Conservation (phyloP, 2,113 vertebrate genomes). For the Xiphophorus hellerii region DNA sequence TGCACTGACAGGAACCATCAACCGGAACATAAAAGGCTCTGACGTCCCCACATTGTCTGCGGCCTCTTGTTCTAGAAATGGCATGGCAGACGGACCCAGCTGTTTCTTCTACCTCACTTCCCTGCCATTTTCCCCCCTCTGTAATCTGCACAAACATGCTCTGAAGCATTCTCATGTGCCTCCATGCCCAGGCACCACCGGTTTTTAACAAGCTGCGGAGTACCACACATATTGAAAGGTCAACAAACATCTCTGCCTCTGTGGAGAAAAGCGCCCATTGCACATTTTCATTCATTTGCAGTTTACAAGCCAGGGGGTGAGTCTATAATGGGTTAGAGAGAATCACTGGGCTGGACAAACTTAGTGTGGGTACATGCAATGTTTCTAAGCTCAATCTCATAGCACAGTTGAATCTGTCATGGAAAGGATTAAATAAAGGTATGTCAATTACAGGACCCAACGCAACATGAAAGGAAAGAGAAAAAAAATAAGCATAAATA, state of each 20-base stretch:
- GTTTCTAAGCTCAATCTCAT: slow-evolving; percentile 8
- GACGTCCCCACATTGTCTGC: slow-evolving; percentile 70
- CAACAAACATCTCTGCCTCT: slow-evolving; percentile 31
- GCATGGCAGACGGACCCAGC: slow-evolving; percentile 65
- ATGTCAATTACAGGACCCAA: neutral
- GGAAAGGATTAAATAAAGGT: slow-evolving; percentile 11
- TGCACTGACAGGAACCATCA: slow-evolving; percentile 72
- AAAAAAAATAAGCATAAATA: too few relatives aligned
- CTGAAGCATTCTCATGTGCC: slow-evolving; percentile 58
- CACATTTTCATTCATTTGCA: slow-evolving; percentile 10
- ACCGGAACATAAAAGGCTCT: slow-evolving; percentile 77
- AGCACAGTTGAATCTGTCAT: slow-evolving; percentile 24
- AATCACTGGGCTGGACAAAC: slow-evolving; percentile 24
- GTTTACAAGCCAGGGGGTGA: slow-evolving; percentile 1
- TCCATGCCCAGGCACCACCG: slow-evolving; percentile 42
- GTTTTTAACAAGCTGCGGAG: slow-evolving; percentile 49
- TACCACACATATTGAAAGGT: slow-evolving; percentile 36
- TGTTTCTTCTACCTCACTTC: slow-evolving; percentile 71
- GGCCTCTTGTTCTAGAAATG: slow-evolving; percentile 57
- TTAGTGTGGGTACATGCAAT: slow-evolving; percentile 35
- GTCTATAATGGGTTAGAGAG: slow-evolving; percentile 38
- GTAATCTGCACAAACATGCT: slow-evolving; percentile 71
- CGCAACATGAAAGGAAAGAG: neutral
- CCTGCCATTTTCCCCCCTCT: slow-evolving; percentile 69
- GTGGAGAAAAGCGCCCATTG: slow-evolving; percentile 14